These are phyloP conservation scores for Cyanocitta stelleri DNA, from an alignment of 2,113 vertebrate species.

Conservation along the genomic window DNA sequence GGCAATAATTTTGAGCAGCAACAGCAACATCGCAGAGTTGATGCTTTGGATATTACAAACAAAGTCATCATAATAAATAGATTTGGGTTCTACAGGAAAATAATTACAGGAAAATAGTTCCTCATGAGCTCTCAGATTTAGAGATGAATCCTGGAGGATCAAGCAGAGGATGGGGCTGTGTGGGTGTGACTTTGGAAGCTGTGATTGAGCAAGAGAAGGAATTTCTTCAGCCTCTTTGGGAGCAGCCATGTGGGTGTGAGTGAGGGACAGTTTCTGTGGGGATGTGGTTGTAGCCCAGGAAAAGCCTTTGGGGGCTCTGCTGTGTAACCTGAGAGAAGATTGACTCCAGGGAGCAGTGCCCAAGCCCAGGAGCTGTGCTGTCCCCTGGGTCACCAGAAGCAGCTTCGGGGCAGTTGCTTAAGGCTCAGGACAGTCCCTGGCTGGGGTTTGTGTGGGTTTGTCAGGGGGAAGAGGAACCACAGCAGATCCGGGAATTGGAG, in stretches of 20 bases:
- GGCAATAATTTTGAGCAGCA: conserved; percentile 14
- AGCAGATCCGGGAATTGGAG: neutral
- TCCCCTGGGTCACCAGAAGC: neutral
- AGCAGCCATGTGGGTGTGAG: neutral
- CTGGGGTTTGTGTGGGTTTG: neutral
- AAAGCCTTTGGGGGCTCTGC: neutral
- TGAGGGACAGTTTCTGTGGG: neutral
- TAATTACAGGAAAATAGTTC: conserved; percentile 20
- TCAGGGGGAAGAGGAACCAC: neutral
- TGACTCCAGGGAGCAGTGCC: neutral
- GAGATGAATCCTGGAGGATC: neutral
- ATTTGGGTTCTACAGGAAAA: conserved; percentile 8
- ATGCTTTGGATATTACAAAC: conserved; percentile 16
- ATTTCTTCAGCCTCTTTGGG: neutral
- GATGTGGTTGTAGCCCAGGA: neutral
- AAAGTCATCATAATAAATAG: neutral
- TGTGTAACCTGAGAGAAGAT: neutral
- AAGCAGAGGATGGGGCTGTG: neutral
- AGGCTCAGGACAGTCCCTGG: accelerated
- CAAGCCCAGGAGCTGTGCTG: neutral
- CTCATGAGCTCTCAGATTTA: neutral
- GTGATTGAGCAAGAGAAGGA: neutral
- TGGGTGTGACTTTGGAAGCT: neutral
- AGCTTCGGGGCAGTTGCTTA: neutral
- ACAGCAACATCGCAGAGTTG: neutral